These are phyloP conservation scores for Calypte anna DNA, from an alignment of 2,113 vertebrate genomes.

Conservation along the genomic window DNA sequence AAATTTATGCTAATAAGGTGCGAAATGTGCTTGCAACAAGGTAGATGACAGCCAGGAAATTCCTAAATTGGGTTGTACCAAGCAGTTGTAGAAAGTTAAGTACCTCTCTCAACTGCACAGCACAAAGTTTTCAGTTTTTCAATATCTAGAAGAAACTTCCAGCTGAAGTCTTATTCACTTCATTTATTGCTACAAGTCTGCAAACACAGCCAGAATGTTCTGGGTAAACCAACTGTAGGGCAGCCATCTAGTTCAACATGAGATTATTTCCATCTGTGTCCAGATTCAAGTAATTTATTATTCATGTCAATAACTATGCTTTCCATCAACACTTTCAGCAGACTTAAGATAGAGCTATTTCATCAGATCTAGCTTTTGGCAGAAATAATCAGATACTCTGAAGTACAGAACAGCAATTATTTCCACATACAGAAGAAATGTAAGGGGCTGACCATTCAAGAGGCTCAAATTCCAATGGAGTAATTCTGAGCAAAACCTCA, in stretches of 20 bases:
- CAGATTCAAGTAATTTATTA: not conserved
- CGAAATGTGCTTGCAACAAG: not conserved
- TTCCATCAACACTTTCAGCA: not conserved
- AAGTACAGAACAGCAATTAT: not conserved
- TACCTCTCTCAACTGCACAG: not conserved
- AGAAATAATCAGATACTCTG: not conserved
- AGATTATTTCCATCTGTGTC: not conserved
- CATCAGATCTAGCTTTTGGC: not conserved
- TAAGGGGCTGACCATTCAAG: not conserved
- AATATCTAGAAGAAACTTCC: not conserved
- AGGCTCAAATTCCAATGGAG: not conserved
- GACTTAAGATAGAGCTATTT: not conserved
- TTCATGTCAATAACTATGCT: not conserved
- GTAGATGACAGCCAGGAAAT: not conserved
- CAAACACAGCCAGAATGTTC: not conserved
- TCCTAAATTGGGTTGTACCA: not conserved
- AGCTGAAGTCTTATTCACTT: not conserved
- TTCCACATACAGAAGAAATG: not conserved
- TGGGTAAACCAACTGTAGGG: not conserved
- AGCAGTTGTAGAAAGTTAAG: not conserved
- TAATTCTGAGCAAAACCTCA: not conserved
- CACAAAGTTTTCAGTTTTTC: not conserved
- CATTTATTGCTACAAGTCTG: not conserved
- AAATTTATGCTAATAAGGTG: not conserved
- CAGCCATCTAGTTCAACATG: not conserved